A percentile compares a stretch with the other conserved stretches of the same genome.
Conservation (phyloP, 2,113 vertebrate species). For the Alouatta palliata region DNA sequence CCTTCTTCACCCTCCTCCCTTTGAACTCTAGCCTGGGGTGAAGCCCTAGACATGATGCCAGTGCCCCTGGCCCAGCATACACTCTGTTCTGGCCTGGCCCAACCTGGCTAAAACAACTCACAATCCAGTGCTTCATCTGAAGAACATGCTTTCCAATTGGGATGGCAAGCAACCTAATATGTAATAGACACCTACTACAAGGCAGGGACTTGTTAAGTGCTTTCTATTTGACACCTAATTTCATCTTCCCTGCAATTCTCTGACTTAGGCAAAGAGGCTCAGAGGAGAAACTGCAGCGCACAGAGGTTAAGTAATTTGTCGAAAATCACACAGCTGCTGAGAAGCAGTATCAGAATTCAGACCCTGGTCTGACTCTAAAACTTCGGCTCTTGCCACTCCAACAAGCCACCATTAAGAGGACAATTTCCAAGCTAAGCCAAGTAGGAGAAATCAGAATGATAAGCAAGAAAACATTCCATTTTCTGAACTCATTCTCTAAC, state of each 20-base stretch:
- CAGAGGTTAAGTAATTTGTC: neutral
- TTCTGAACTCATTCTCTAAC: neutral
- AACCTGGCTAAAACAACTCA: neutral
- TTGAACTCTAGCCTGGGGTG: neutral
- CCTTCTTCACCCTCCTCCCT: neutral
- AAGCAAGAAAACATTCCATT: neutral
- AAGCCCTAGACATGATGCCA: neutral
- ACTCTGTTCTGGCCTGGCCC: neutral
- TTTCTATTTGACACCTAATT: neutral
- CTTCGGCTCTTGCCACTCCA: neutral
- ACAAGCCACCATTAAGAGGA: neutral
- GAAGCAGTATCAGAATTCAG: slow-evolving; percentile 32
- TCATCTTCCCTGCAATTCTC: neutral
- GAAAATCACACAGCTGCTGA: slow-evolving; percentile 16
- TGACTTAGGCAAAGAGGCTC: neutral
- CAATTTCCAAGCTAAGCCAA: neutral
- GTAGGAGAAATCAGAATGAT: neutral
- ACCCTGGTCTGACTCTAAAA: slow-evolving; percentile 8
- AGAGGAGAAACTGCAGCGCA: neutral
- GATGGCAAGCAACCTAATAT: neutral
- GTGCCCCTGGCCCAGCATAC: neutral
- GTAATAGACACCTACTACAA: neutral
- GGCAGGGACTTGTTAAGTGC: neutral
- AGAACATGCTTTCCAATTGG: neutral
- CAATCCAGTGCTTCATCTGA: neutral